Base-by-base conservation (phyloP, 35 echinoderm and acorn worm genomes). In the Ptychodera flava region DNA sequence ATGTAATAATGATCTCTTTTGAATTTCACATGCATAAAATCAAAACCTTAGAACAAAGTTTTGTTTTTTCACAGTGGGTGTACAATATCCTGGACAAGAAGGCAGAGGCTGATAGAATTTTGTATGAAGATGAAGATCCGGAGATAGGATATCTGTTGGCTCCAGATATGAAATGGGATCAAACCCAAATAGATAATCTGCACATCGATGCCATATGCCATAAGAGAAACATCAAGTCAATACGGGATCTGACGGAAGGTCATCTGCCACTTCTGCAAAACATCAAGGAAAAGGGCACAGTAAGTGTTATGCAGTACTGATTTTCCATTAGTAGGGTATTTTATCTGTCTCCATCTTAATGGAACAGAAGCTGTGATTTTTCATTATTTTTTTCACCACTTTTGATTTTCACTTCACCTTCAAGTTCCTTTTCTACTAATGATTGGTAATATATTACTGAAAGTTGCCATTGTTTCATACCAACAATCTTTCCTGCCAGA, bases 111-210 rank as follows among this genome's bases (percentile, higher is more conserved):
- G 92, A 99, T 12, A 88, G 85, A 15, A 92, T 99, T 77, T 88
- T 99, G 1, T 92, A 37, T 88, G 96, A 99, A 89, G 96, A 99
- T 89, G 34, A 90, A 16, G 96, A 99, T 35, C 85, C 85, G 0
- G 88, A 99, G 33, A 87, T 78, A 34, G 96, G 96, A 36, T 99
- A 94, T 89, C 86, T 99, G 1, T 79, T 99, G 33, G 78, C 92
- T 6, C 96, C 96, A 31, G 96, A 99, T 53, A 94, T 99, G 93
- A 99, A 99, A 79, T 99, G 96, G 96, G 96, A 99, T 81, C 33
- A 84, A 36, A 88, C 92, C 35, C 87, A 99, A 16, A 75, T 82
- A 31, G 85, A 91, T 0, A 80, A 91, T 31, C 90, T 99, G 28
- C 89, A 99, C 53, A 87, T 99, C 16, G 88, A 94, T 12, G 96